A percentile compares a stretch with the other conserved stretches of the same genome.
Evolutionary conservation across 2,888 invertebrate species (phyloP).

Genomic region (Gymnosoma rotundatum): DNA sequence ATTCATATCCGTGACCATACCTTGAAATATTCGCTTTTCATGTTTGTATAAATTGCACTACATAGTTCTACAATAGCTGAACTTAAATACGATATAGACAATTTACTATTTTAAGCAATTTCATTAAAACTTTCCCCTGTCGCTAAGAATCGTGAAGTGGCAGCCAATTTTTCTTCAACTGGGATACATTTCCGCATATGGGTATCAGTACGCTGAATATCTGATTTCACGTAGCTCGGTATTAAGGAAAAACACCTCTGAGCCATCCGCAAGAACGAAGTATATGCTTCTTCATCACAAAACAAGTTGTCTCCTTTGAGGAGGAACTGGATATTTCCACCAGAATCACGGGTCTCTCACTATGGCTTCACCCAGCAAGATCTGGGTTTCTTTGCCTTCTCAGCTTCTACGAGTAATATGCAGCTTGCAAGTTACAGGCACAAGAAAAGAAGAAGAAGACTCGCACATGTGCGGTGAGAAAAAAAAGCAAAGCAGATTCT

Average conservation of each 20-base stretch:
- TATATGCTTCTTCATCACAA: constrained; percentile 8
- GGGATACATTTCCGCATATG: not conserved
- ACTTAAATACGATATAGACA: no score
- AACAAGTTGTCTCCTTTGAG: constrained; percentile 26
- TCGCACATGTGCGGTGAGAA: no score
- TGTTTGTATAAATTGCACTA: no score
- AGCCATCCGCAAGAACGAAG: constrained; percentile 13
- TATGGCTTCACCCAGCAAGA: constrained; percentile 41
- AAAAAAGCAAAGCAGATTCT: no score
- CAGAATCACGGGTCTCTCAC: constrained; percentile 13
- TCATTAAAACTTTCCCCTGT: no score
- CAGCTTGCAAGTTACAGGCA: not conserved
- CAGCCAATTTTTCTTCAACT: not conserved
- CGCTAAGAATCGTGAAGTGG: no score
- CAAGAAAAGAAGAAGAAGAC: no score
- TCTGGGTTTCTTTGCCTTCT: not conserved
- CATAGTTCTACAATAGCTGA: no score
- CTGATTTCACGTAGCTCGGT: not conserved
- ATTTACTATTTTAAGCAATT: no score
- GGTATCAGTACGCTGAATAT: not conserved
- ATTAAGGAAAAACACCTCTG: constrained; percentile 18
- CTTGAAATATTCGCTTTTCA: no score
- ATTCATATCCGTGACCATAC: no score
- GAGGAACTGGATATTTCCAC: constrained; percentile 33
- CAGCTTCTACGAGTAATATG: no score